Percentiles rank a stretch among this genome's conserved stretches.
These are phyloP conservation scores for Asarcornis scutulata DNA, from an alignment of 2,113 vertebrate genomes.

Conservation along the genomic window DNA sequence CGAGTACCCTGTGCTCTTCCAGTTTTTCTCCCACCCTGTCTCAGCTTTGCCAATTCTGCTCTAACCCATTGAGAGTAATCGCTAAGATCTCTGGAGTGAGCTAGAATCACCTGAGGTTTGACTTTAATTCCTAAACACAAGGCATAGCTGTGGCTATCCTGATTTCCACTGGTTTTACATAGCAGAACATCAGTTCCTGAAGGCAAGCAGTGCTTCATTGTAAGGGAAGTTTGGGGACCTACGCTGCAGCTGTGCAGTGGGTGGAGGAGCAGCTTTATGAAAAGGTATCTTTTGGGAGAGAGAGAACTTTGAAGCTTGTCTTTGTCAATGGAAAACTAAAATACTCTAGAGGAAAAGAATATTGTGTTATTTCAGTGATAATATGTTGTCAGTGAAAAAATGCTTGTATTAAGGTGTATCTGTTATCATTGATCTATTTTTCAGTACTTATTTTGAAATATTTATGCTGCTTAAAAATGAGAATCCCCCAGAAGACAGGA, in stretches of 20 bases:
- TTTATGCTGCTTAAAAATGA: background rate
- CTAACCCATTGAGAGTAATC: accelerated
- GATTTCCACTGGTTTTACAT: background rate
- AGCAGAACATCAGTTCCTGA: background rate
- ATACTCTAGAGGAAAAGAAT: background rate
- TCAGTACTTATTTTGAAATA: background rate
- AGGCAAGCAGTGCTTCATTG: background rate
- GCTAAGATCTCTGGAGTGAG: accelerated
- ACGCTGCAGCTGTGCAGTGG: background rate
- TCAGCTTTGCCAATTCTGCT: background rate
- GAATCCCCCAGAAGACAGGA: background rate
- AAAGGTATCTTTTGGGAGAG: background rate
- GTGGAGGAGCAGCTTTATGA: background rate
- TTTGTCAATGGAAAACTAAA: background rate
- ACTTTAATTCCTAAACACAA: background rate
- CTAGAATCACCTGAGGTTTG: no score
- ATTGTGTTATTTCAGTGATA: background rate
- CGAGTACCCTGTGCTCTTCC: background rate
- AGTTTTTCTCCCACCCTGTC: background rate
- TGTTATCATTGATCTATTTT: background rate
- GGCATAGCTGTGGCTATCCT: accelerated
- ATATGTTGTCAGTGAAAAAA: background rate
- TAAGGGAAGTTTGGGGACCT: background rate
- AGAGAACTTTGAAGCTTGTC: background rate
- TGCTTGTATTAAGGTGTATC: background rate